Conservation (phyloP, 2,113 vertebrate genomes). For the Syngnathus scovelli region DNA sequence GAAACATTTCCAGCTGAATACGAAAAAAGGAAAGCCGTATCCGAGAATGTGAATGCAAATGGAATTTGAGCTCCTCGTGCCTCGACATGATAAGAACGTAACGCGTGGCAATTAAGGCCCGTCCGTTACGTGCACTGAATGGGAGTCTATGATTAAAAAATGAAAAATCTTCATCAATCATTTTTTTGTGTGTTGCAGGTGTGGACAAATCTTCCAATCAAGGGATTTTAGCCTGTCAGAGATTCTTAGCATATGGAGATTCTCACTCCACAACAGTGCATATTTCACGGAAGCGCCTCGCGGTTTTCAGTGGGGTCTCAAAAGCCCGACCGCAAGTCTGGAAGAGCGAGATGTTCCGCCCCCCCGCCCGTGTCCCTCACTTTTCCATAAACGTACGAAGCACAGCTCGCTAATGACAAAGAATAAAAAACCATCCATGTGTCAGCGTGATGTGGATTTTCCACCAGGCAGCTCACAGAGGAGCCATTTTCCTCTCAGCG, state of each 20-base stretch:
- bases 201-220: background rate
- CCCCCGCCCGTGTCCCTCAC: conserved; percentile 38
- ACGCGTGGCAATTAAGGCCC: background rate
- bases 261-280: conserved; percentile 30
- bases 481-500: conserved; percentile 39
- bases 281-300: conserved; percentile 53
- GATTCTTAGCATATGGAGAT: no score
- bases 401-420: conserved; percentile 40
- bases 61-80: background rate
- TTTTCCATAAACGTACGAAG: conserved; percentile 57
- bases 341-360: conserved; percentile 35
- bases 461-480: conserved; percentile 49
- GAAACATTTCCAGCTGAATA: no score
- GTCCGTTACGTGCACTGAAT: no score
- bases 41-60: background rate
- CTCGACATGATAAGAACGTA: background rate
- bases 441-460: conserved; percentile 58
- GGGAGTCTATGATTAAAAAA: no score
- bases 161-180: no score
- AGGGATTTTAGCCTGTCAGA: no score
- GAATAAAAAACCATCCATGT: conserved; percentile 35
- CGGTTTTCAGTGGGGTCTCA: conserved; percentile 36
- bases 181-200: background rate
- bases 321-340: conserved; percentile 31
- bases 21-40: no score